These are phyloP conservation scores for Monopis laevigella DNA, from an alignment of 2,888 invertebrate genomes.

Conservation along the genomic window DNA sequence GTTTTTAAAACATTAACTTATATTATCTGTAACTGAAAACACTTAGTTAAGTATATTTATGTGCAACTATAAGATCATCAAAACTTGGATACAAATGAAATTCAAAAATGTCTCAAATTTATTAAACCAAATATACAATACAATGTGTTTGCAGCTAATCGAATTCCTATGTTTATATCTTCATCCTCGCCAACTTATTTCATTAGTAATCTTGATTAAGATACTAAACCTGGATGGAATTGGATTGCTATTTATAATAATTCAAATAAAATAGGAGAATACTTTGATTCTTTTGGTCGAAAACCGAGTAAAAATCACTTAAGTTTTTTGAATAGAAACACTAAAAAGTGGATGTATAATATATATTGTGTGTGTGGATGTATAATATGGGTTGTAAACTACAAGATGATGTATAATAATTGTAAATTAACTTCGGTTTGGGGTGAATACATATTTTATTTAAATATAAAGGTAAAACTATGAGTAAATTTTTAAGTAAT, in stretches of 20 bases:
- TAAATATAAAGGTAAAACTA: neutral
- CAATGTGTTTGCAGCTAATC: constrained; percentile 12
- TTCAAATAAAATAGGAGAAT: constrained; percentile 13
- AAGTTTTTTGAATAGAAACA: constrained; percentile 3
- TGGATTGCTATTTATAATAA: constrained; percentile 18
- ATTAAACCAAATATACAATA: neutral
- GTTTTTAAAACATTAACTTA: neutral
- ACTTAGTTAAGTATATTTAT: neutral
- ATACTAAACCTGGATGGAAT: constrained; percentile 14
- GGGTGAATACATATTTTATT: neutral
- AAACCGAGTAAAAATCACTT: constrained; percentile 1
- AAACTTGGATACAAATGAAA: neutral
- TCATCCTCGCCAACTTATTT: constrained; percentile 13
- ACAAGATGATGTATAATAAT: neutral
- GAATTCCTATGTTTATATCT: constrained; percentile 17
- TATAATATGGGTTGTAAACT: too few species aligned
- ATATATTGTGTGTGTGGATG: too few species aligned
- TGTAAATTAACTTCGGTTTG: neutral
- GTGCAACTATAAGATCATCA: neutral
- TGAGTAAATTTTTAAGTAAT: neutral
- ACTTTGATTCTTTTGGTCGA: constrained; percentile 18
- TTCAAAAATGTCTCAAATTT: neutral
- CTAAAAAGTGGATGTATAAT: constrained; percentile 7
- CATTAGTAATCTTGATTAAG: constrained; percentile 15
- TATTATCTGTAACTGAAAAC: too few species aligned